Percentiles rank a stretch among this genome's conserved stretches.
These are phyloP conservation scores for Drosophila yakuba DNA, from an alignment of 1,140 invertebrate genomes.

Conservation along the genomic window DNA sequence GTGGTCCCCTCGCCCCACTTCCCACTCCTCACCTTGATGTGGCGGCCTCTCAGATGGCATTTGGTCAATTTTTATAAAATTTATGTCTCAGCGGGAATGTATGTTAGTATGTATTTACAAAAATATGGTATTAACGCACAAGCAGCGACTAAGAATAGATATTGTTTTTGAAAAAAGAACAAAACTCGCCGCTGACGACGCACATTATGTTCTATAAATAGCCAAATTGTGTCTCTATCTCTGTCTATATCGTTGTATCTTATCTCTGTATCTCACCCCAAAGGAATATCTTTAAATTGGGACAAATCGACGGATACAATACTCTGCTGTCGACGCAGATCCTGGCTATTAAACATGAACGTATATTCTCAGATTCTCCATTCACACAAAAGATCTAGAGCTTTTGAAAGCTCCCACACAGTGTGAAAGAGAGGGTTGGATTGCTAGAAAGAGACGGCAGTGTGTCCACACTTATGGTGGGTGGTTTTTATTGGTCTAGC, in stretches of 20 bases:
- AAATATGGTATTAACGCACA: slow-evolving; percentile 83
- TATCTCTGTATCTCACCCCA: not conserved
- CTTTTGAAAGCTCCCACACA: slow-evolving; percentile 11
- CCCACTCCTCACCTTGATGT: slow-evolving; percentile 26
- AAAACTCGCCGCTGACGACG: slow-evolving; percentile 71
- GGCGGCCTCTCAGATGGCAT: slow-evolving; percentile 17
- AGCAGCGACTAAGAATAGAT: slow-evolving; percentile 69
- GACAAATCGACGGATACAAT: not conserved
- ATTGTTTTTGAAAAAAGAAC: slow-evolving; percentile 77
- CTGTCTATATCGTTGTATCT: slow-evolving; percentile 12
- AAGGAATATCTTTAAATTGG: slow-evolving; percentile 16
- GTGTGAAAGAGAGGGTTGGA: not conserved
- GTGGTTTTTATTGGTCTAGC: slow-evolving; percentile 43
- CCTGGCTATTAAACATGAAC: not conserved
- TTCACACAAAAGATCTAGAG: not conserved
- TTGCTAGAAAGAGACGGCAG: slow-evolving; percentile 2
- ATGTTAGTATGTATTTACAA: slow-evolving; percentile 73
- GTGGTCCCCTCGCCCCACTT: slow-evolving; percentile 14
- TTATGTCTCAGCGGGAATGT: slow-evolving; percentile 57
- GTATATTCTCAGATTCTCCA: not conserved
- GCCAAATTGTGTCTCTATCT: slow-evolving; percentile 7
- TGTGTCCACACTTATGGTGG: slow-evolving; percentile 36
- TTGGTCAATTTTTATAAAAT: slow-evolving; percentile 76
- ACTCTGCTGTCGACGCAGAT: not conserved
- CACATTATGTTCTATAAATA: slow-evolving; percentile 78